Evolutionary conservation across 2,113 vertebrate species (phyloP).

Genomic region (Oryzias melastigma): DNA sequence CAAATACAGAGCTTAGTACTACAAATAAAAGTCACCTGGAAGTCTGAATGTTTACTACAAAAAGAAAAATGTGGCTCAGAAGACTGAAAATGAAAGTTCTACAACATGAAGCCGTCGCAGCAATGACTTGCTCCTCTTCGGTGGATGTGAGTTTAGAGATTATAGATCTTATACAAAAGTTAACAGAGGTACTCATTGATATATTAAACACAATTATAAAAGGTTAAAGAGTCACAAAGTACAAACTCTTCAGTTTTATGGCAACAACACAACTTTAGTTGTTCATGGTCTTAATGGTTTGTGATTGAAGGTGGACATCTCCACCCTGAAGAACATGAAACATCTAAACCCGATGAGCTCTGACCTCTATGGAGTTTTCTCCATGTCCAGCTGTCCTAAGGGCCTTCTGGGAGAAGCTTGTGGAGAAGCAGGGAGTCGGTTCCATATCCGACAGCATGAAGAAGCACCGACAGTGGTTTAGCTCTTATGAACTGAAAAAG

Average conservation of each 20-base stretch:
- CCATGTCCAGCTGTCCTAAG: too few relatives aligned
- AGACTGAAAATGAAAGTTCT: conserved; percentile 76
- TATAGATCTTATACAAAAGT: conserved; percentile 81
- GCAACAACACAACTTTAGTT: conserved; percentile 73
- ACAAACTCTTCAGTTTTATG: conserved; percentile 80
- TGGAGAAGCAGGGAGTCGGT: too few relatives aligned
- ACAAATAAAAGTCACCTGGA: conserved; percentile 85
- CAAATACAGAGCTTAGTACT: conserved; percentile 87
- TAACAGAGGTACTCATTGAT: conserved; percentile 83
- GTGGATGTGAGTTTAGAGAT: conserved; percentile 53
- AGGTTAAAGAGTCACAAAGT: conserved; percentile 80
- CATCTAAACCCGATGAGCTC: background rate
- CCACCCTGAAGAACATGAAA: conserved; percentile 4
- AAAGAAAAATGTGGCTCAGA: conserved; percentile 76
- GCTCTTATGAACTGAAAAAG: conserved; percentile 62
- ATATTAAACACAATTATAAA: conserved; percentile 86
- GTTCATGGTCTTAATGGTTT: conserved; percentile 57
- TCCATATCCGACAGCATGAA: conserved; percentile 24
- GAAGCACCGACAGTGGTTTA: conserved; percentile 49
- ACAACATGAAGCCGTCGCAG: conserved; percentile 73
- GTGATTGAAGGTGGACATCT: conserved; percentile 52
- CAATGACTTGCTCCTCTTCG: conserved; percentile 67
- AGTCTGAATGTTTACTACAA: conserved; percentile 79
- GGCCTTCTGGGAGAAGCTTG: too few relatives aligned
- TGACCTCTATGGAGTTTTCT: too few relatives aligned